Base-by-base conservation (phyloP, 30 jellyfish, hydroid and myxozoan species). In the Cassiopea xamachana region DNA sequence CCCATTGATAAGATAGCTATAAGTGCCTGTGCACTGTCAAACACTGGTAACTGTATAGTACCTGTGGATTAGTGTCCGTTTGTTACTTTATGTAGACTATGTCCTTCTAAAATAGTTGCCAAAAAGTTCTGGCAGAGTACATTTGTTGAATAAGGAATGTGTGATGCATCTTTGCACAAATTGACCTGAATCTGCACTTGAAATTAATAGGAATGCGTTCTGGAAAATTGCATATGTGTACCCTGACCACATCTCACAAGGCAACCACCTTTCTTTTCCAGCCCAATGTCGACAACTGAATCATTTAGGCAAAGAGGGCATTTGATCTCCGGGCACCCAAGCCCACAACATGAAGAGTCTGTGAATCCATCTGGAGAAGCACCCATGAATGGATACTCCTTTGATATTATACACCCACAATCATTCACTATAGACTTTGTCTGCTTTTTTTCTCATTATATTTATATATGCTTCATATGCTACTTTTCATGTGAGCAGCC, bases 401-500 rank as follows among this genome's bases (percentile, higher is more conserved):
- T 18, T 69, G 47, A 9, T 13, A 82, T 68, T 2, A 67, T 7
- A 8, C 16, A 46, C 3, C 91, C 91, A 19, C 50, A 1, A 13
- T 82, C 73, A 1, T 1, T 69, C 0, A 82, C 55, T 13, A 2
- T 68, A 51, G 67, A 69, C 18, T 82, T 62, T 69, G 51, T 70
- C 19, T 82, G 91, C 18, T 64, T 47, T 59, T 12, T 12, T 15
- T 44, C n/a, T 69, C 72, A 62, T 8, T 17, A 17, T 16, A 27
- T 2, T 19, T 1, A 2, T 43, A 69, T 64, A 82, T 43, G 39
- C 74, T 4, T 82, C 58, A 10, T 44, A 7, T n/a, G 91, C 91
- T 48, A 51, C 48, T 46, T 69, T 82, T 82, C 83, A 62, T 82
- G 91, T 44, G n/a, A 18, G 73, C 91, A 82, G 16, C 91, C 83